Evolutionary conservation across 2,113 vertebrate species (phyloP).

Genomic region (Alaudala cheleensis): DNA sequence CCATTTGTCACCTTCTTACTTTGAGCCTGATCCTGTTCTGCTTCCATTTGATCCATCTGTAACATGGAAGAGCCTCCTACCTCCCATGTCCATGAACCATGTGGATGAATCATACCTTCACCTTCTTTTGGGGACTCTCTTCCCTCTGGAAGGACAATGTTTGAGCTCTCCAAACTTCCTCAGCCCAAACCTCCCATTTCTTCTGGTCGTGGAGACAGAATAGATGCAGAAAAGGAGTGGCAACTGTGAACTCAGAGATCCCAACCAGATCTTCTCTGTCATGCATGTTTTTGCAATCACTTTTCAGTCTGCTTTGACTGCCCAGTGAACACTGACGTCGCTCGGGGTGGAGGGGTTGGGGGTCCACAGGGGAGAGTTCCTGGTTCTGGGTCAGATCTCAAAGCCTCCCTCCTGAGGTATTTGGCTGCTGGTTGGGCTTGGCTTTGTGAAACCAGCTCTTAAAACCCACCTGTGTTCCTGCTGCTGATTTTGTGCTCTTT

Average conservation of each 20-base stretch:
- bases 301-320: not conserved
- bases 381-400: not conserved
- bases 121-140: not conserved
- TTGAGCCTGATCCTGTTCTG: not conserved
- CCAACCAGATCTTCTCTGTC: not conserved
- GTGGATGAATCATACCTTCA: not conserved
- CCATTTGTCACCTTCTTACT: not conserved
- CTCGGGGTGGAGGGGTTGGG: fast-evolving
- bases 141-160: not conserved
- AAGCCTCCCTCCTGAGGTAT: not conserved
- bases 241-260: not conserved
- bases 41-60: fast-evolving
- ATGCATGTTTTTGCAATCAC: fast-evolving
- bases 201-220: not conserved
- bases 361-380: not conserved
- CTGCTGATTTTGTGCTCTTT: not conserved
- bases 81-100: fast-evolving
- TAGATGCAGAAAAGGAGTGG: fast-evolving
- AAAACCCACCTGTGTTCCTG: fast-evolving
- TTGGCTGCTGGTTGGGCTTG: not conserved
- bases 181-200: not conserved
- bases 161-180: not conserved
- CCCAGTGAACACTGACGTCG: fast-evolving
- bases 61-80: not conserved
- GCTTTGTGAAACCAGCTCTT: not conserved